phyloP scores from a whole-genome alignment of 2,797 vertebrate species.

The Percopsis omiscomaycus region DNA sequence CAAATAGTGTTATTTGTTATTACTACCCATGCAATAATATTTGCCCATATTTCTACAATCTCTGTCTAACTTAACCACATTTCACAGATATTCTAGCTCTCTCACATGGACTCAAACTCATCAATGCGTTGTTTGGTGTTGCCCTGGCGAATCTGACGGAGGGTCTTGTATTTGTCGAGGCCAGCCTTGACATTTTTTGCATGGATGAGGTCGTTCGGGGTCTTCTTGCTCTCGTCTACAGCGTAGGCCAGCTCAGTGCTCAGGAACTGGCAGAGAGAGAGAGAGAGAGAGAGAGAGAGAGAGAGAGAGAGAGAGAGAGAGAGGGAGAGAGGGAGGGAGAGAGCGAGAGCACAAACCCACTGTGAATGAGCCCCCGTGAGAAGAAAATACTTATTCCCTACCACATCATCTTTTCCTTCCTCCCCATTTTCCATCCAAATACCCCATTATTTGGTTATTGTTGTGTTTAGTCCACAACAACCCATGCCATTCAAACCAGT shows the following conservation, averaged over 20 bases:
- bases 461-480: constrained; percentile 40
- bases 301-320: too few relatives aligned
- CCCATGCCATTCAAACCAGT: constrained; percentile 10
- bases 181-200: constrained; percentile 92
- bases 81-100: constrained; percentile 2
- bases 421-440: constrained; percentile 21
- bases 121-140: constrained; percentile 99
- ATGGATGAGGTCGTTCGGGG: constrained; percentile 92
- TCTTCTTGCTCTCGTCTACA: constrained; percentile 94
- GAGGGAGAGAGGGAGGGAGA: too few relatives aligned
- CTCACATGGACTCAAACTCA: constrained; percentile 98
- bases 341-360: too few relatives aligned
- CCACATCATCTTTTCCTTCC: constrained; percentile 3
- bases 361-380: constrained; percentile 18
- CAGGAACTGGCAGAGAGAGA: constrained; percentile 79
- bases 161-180: constrained; percentile 98
- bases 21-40: constrained; percentile 22
- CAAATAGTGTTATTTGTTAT: constrained; percentile 5
- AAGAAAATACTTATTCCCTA: constrained; percentile 34
- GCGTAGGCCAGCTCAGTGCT: constrained; percentile 90
- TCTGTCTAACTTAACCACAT: constrained; percentile 7
- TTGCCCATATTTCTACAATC: constrained; percentile 27
- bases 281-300: neutral
- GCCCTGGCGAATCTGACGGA: constrained; percentile 95
- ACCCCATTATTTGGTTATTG: constrained; percentile 58